Evolutionary conservation across 2,113 vertebrate species (phyloP), one percentile per base, ranked within the genome.

Genomic region (Cinclus mexicanus): DNA sequence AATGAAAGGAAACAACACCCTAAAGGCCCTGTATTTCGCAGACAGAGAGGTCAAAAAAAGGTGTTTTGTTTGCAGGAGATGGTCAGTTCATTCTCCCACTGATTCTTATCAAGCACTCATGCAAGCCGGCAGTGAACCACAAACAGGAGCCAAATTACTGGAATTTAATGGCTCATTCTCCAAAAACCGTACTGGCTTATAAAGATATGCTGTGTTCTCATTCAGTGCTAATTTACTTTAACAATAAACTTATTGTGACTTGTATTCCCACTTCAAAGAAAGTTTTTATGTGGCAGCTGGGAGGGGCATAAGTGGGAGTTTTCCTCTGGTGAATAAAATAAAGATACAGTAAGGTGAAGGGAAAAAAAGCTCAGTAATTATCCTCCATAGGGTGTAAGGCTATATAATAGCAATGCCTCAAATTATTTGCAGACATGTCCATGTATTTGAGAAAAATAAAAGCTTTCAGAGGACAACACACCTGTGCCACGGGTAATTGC

Each of bases 341-440:
- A 94, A 94, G 86, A 74, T 68, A 86, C 60, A 75, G 86, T 96
- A 93, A 96, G 90, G 95, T 94, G 86, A 83, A 61, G 68, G 68
- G 84, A 85, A 96, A 83, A 90, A 90, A 79, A 93, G 39, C 83
- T 90, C 79, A 95, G 84, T 96, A 97, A 97, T 97, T 97, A 97
- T 89, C 94, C 94, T 96, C 90, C 71, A 50, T 24, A 74, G 92
- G 95, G 91, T 94, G 84, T 60, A 97, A 90, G 80, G 89, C 95
- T 94, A 71, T 96, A 96, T 97, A 98, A 94, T 81, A 96, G 87
- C 56, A 89, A 52, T 63, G 57, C 85, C 87, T 98, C 94, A 98
- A 97, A 98, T 98, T 97, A 98, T 97, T 98, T 98, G 97, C 96
- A 98, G 97, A 89, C 97, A 52, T 88, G 97, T 97, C 97, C 94